Evolutionary conservation across 1,140 invertebrate species (phyloP).

Genomic region (Nomia melanderi): DNA sequence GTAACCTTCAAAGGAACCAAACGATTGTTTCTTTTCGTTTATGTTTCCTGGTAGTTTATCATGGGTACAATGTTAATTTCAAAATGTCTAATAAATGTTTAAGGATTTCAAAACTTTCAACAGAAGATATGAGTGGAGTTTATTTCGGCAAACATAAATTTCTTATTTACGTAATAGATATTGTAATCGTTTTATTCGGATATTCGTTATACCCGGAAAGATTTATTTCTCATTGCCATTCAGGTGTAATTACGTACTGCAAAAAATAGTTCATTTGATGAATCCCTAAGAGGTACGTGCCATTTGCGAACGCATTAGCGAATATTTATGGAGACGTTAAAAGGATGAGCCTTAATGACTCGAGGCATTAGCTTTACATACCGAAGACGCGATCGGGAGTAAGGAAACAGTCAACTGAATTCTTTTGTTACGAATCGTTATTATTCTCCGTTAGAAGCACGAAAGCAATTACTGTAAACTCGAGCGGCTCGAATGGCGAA

Average conservation of each 20-base stretch:
- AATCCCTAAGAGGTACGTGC: slow-evolving; percentile 25
- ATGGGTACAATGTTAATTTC: too few relatives aligned
- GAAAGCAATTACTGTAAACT: not conserved
- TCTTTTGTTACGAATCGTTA: slow-evolving; percentile 17
- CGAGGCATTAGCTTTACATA: slow-evolving; percentile 37
- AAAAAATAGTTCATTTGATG: slow-evolving; percentile 16
- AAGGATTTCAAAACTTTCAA: too few relatives aligned
- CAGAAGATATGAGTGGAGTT: too few relatives aligned
- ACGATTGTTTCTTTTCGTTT: too few relatives aligned
- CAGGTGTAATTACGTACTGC: not conserved
- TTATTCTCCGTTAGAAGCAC: not conserved
- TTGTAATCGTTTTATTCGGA: not conserved
- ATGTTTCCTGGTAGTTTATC: too few relatives aligned
- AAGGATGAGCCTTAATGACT: slow-evolving; percentile 39
- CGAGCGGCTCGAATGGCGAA: not conserved
- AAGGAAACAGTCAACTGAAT: slow-evolving; percentile 3
- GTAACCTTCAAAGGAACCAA: too few relatives aligned
- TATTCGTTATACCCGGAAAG: not conserved
- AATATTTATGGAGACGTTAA: slow-evolving; percentile 43
- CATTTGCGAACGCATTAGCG: slow-evolving; percentile 41
- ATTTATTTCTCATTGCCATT: not conserved
- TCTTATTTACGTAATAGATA: not conserved
- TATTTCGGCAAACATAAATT: too few relatives aligned
- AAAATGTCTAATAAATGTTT: too few relatives aligned
- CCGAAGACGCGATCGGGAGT: slow-evolving; percentile 4